These are phyloP conservation scores for Emmelina monodactyla DNA, from an alignment of 2,888 invertebrate genomes.

Conservation along the genomic window DNA sequence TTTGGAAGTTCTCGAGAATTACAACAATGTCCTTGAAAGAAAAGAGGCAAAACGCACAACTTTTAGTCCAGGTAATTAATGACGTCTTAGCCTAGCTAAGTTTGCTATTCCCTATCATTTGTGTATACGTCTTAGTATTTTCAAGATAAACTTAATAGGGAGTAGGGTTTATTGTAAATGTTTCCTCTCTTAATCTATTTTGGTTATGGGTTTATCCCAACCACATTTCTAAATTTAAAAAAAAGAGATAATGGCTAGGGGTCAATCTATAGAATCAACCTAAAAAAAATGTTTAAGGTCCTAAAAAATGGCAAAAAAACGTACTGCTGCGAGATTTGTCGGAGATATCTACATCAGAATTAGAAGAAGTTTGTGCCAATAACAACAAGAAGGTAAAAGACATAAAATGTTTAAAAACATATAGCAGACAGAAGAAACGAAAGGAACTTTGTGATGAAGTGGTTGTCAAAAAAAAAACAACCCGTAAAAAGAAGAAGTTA, in stretches of 20 bases:
- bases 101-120: too few relatives aligned
- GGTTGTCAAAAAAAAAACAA: slow-evolving; percentile 24
- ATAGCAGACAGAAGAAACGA: slow-evolving; percentile 30
- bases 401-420: slow-evolving; percentile 23
- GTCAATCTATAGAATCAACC: too few relatives aligned
- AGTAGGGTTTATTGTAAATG: too few relatives aligned
- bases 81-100: too few relatives aligned
- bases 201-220: too few relatives aligned
- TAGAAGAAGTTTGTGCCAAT: slow-evolving; percentile 26
- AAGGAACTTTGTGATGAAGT: slow-evolving; percentile 22
- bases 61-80: slow-evolving; percentile 29
- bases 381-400: slow-evolving; percentile 13
- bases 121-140: too few relatives aligned
- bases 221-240: too few relatives aligned
- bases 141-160: too few relatives aligned
- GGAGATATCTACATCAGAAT: slow-evolving; percentile 38
- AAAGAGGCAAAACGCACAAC: slow-evolving; percentile 46
- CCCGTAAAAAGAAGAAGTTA: slow-evolving; percentile 28
- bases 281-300: too few relatives aligned
- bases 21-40: slow-evolving; percentile 56
- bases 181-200: too few relatives aligned
- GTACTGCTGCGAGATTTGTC: slow-evolving; percentile 30
- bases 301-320: slow-evolving; percentile 17
- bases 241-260: too few relatives aligned
- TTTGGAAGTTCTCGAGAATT: slow-evolving; percentile 51